Evolutionary conservation across 2,797 vertebrate species (phyloP), one percentile per base, ranked within the genome.

Genomic region (Myiothlypis chrysogaster): DNA sequence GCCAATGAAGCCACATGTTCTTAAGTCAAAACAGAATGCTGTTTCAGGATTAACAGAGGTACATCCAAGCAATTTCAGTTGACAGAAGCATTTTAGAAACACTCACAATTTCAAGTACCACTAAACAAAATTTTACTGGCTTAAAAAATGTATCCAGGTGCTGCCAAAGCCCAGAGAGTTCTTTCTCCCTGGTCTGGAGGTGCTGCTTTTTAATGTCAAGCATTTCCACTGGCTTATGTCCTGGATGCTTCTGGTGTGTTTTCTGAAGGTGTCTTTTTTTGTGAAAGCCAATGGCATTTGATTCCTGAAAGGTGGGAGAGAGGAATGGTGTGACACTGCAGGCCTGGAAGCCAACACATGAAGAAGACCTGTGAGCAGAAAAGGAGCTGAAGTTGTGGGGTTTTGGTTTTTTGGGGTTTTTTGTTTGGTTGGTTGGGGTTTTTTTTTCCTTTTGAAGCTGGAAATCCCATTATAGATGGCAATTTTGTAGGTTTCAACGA

Each of bases 301-400:
- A 47, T 50, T 93, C 44, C 47, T 50, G 15, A 59, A 32, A 72
- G 30, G 25, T 43, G 35, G 23, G 20, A 68, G 14, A 52, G 27
- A 49, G 49, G 27, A 30, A 12, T 52, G 44, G 8, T 49, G 65
- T 70, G 53, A 64, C 7, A 21, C 18, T 71, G 57, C 25, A 77
- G 34, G 21, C 23, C 44, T 59, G 77, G 44, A 6, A 83, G 16
- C 21, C 12, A 30, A 28, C 13, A 37, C 0, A 0, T 46, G 27
- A 64, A 60, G n/a, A 60, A 64, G 9, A 30, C 1, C 1, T 7
- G 11, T 25, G 16, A 75, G 49, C 8, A 55, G 16, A 28, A 71
- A 50, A 93, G 43, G 17, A 80, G 27, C 27, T 59, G 49, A 75
- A 68, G 9, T 10, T 68, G 14, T 47, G 7, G 6, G 10, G 35